phyloP scores from a whole-genome alignment of 2,797 vertebrate genomes.

The Chaetophractus vellerosus region DNA sequence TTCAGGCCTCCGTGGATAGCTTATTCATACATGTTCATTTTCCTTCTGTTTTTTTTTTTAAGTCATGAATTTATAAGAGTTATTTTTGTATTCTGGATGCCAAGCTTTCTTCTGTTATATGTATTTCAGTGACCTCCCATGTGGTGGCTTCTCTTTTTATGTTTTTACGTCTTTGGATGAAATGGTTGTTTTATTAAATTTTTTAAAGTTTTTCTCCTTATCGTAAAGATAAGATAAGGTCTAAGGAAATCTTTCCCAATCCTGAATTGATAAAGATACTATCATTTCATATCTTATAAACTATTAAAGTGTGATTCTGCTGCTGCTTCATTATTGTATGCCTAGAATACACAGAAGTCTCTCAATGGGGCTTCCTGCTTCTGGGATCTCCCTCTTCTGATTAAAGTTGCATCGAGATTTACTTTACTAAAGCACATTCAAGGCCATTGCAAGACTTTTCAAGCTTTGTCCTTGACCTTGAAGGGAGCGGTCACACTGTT shows the following conservation, averaged over 20 bases:
- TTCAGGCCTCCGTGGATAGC: not conserved
- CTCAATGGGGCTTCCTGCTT: not conserved
- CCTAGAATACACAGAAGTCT: not conserved
- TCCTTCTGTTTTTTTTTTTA: not conserved
- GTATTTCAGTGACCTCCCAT: not conserved
- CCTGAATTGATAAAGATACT: not conserved
- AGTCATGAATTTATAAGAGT: slow-evolving; percentile 16
- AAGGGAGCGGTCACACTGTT: not conserved
- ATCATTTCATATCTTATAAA: not conserved
- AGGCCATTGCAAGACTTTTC: not conserved
- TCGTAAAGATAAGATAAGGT: not conserved
- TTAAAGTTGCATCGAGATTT: not conserved
- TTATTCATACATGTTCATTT: not conserved
- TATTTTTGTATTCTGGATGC: slow-evolving; percentile 10
- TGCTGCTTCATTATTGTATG: not conserved
- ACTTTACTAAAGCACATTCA: not conserved
- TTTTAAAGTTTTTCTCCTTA: not conserved
- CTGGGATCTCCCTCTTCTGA: not conserved
- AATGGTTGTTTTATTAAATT: not conserved
- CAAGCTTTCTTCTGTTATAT: not conserved
- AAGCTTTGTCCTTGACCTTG: not conserved
- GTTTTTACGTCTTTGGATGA: slow-evolving; percentile 4
- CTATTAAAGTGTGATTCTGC: not conserved
- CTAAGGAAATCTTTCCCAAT: not conserved
- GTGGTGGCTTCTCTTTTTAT: slow-evolving; percentile 39